phyloP scores from a whole-genome alignment of 1,140 invertebrate genomes.

The Zelostemma sp. region DNA sequence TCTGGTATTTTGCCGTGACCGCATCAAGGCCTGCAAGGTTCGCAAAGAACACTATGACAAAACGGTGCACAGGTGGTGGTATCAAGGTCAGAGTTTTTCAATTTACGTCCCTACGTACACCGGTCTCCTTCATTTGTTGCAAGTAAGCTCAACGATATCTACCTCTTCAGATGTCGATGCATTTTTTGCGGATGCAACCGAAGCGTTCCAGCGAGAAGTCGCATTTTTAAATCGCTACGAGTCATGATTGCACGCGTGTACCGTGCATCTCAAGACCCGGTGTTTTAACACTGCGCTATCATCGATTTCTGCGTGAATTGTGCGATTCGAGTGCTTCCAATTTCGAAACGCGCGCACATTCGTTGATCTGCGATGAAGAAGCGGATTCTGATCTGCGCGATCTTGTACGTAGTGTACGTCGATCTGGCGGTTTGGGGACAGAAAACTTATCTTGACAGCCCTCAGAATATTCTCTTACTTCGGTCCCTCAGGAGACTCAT shows the following conservation, averaged over 20 bases:
- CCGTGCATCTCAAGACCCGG: no score
- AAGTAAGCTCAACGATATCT: slow-evolving; percentile 22
- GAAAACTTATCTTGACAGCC: slow-evolving; percentile 44
- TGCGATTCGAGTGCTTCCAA: no score
- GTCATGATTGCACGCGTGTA: no score
- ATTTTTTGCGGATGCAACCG: slow-evolving; percentile 3
- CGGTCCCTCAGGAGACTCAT: slow-evolving; percentile 36
- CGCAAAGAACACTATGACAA: slow-evolving; percentile 5
- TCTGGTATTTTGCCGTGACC: no score
- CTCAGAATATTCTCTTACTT: slow-evolving; percentile 30
- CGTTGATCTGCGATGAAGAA: background rate
- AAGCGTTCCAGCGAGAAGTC: background rate
- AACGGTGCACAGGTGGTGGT: slow-evolving; percentile 38
- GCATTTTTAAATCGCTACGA: no score
- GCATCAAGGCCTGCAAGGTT: no score
- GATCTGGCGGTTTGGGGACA: slow-evolving; percentile 11
- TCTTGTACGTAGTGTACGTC: background rate
- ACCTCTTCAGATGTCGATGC: slow-evolving; percentile 3
- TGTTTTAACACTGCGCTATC: no score
- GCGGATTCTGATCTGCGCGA: background rate
- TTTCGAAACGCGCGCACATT: no score
- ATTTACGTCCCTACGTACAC: slow-evolving; percentile 42
- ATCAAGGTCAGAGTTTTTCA: slow-evolving; percentile 44
- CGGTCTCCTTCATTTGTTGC: slow-evolving; percentile 33
- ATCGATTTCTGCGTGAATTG: no score